These are phyloP conservation scores for Mythimna ferrago DNA, from an alignment of 2,888 invertebrate species.

Conservation along the genomic window DNA sequence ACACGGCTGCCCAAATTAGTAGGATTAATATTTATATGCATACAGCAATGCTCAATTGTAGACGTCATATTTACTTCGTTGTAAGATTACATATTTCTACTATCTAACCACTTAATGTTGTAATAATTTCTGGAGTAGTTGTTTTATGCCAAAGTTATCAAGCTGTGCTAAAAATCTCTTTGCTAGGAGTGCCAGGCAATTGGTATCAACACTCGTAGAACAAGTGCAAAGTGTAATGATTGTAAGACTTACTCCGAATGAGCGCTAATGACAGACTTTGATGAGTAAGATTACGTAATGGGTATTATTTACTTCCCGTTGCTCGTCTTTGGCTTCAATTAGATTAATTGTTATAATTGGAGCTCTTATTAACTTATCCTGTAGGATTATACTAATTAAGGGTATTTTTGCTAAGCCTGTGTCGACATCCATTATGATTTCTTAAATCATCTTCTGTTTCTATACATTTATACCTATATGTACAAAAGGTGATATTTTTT, in stretches of 20 bases:
- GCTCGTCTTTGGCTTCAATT: slow-evolving; percentile 52
- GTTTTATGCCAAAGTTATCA: not conserved
- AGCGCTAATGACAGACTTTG: slow-evolving; percentile 11
- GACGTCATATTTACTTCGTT: slow-evolving; percentile 4
- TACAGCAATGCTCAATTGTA: slow-evolving; percentile 32
- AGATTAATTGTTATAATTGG: slow-evolving; percentile 62
- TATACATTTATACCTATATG: too few species aligned
- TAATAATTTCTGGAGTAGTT: not conserved
- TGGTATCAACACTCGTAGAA: slow-evolving; percentile 2
- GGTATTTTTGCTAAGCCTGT: slow-evolving; percentile 3
- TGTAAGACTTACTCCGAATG: slow-evolving; percentile 13
- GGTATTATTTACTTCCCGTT: slow-evolving; percentile 45
- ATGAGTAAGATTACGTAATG: slow-evolving; percentile 41
- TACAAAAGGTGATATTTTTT: not conserved
- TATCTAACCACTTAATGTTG: not conserved
- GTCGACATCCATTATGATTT: not conserved
- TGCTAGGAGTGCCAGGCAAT: not conserved
- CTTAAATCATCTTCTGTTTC: not conserved
- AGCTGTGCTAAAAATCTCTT: not conserved
- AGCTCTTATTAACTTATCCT: slow-evolving; percentile 54
- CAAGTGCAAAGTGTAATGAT: slow-evolving; percentile 9
- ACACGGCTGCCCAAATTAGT: slow-evolving; percentile 48
- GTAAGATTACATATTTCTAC: not conserved
- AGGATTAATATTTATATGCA: slow-evolving; percentile 33
- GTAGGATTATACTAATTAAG: slow-evolving; percentile 20